Evolutionary conservation across 2,113 vertebrate species (phyloP).

Genomic region (Engystomops pustulosus): DNA sequence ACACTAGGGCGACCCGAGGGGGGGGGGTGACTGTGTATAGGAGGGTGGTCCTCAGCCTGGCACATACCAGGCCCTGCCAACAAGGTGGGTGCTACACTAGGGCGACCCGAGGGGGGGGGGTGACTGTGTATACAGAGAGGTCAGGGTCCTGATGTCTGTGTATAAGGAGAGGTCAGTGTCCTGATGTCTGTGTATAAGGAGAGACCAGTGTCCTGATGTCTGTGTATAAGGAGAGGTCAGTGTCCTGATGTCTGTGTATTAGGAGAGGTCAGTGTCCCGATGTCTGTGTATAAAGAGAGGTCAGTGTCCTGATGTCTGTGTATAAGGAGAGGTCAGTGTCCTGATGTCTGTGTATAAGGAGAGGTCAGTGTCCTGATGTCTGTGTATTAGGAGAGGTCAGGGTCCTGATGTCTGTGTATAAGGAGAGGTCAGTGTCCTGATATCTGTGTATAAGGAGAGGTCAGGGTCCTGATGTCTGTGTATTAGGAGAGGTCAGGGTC

Average conservation of each 20-base stretch:
- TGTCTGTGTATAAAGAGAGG: neutral
- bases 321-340: neutral
- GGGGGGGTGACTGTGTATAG: too few species aligned
- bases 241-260: neutral
- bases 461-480: neutral
- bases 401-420: neutral
- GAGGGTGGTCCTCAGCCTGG: conserved; percentile 34
- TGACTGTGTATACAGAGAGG: too few species aligned
- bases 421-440: neutral
- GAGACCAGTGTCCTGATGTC: neutral
- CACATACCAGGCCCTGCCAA: conserved; percentile 66
- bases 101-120: too few species aligned
- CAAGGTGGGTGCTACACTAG: conserved; percentile 59
- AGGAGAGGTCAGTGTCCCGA: neutral
- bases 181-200: neutral
- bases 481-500: neutral
- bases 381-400: neutral
- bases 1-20: too few species aligned
- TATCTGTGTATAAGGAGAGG: neutral
- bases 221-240: neutral
- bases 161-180: neutral
- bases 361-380: neutral
- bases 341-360: neutral
- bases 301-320: neutral
- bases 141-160: too few species aligned